These are phyloP conservation scores for Typhlomys cinereus DNA, from an alignment of 2,113 vertebrate species.

Conservation along the genomic window DNA sequence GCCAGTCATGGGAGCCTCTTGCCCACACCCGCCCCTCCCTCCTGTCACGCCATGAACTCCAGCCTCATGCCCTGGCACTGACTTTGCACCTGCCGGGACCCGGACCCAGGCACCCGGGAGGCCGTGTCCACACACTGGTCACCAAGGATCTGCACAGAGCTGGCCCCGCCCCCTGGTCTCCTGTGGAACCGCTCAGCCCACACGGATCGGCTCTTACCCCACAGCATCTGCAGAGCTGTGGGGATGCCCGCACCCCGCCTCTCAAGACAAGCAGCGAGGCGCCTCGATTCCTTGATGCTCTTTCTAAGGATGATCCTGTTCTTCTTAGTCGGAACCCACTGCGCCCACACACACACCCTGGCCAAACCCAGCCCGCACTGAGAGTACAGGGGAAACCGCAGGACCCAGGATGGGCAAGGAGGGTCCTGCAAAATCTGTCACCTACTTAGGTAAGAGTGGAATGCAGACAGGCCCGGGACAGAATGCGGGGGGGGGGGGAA, in stretches of 20 bases:
- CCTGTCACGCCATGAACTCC: not conserved
- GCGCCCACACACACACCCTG: not conserved
- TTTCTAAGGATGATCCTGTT: not conserved
- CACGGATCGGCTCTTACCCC: rapidly evolving
- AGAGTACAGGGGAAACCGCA: rapidly evolving
- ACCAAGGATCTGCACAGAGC: not conserved
- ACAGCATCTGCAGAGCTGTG: rapidly evolving
- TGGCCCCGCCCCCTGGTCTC: not conserved
- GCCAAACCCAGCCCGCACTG: rapidly evolving
- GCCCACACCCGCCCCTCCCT: no score
- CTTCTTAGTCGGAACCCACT: not conserved
- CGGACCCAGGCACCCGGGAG: not conserved
- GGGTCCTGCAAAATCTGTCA: not conserved
- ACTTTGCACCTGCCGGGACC: not conserved
- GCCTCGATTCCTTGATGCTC: not conserved
- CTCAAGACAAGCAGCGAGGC: rapidly evolving
- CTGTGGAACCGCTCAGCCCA: not conserved
- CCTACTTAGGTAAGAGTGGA: rapidly evolving
- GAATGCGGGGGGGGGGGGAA: no score
- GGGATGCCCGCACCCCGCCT: rapidly evolving
- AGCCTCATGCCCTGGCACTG: no score
- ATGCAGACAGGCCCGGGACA: not conserved
- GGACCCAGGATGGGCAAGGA: no score
- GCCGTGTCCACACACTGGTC: not conserved
- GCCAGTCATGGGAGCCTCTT: not conserved